phyloP scores from a whole-genome alignment of 2,797 vertebrate species.

The Gallinago solitaria region DNA sequence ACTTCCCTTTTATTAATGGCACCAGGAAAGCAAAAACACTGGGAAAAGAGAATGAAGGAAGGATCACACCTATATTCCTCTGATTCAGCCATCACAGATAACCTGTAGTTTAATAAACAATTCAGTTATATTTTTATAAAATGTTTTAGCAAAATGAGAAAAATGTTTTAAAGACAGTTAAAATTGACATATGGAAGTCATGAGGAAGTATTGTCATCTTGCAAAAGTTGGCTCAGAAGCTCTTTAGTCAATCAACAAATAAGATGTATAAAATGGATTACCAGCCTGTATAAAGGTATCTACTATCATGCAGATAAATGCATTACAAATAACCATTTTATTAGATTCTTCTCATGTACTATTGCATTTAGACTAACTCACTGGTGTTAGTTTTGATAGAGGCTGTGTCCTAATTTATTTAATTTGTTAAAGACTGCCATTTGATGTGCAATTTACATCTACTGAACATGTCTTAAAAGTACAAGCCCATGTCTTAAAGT shows the following conservation, averaged over 20 bases:
- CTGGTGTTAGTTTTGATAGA: not conserved
- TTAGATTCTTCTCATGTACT: not conserved
- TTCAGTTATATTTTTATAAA: not conserved
- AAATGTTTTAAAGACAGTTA: not conserved
- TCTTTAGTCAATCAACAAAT: not conserved
- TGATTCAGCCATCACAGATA: not conserved
- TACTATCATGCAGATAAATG: not conserved
- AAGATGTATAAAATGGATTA: not conserved
- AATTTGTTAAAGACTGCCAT: not conserved
- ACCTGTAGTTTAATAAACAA: not conserved
- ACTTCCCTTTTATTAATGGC: not conserved
- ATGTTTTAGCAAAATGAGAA: not conserved
- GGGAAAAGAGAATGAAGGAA: not conserved
- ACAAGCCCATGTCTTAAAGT: not conserved
- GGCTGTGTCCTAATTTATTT: not conserved
- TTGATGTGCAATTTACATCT: not conserved
- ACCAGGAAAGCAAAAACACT: not conserved
- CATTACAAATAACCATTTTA: not conserved
- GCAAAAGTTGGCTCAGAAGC: not conserved
- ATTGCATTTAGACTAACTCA: not conserved
- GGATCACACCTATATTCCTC: not conserved
- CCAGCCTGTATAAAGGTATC: not conserved
- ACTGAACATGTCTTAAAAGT: not conserved
- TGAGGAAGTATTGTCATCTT: not conserved
- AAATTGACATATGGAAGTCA: not conserved